Conservation (phyloP, 2,888 invertebrate species). For the Leptinotarsa rubiginosa region DNA sequence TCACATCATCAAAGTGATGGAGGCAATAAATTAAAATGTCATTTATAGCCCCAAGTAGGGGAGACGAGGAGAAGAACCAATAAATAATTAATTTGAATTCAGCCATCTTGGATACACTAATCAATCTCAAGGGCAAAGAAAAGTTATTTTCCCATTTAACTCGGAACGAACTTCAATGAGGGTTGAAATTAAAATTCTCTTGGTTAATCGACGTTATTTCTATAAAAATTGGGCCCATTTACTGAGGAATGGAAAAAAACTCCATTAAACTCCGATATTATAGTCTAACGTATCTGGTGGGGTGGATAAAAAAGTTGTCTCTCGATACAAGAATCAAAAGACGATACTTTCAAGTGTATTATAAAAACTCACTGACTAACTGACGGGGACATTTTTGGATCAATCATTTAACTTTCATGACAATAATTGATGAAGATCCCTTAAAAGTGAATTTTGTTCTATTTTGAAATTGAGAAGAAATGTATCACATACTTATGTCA, state of each 20-base stretch:
- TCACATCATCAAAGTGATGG: conserved; percentile 39
- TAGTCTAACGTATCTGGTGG: background rate
- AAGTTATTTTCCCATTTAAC: conserved; percentile 48
- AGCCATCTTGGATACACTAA: conserved; percentile 59
- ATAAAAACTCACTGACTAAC: no score
- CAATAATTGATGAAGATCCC: no score
- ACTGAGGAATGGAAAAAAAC: conserved; percentile 32
- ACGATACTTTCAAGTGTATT: no score
- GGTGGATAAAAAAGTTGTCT: background rate
- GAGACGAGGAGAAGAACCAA: conserved; percentile 43
- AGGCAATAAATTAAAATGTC: conserved; percentile 41
- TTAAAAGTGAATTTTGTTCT: no score
- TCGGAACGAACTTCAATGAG: conserved; percentile 40
- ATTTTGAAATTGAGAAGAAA: no score
- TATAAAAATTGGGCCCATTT: conserved; percentile 42
- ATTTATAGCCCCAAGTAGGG: conserved; percentile 37
- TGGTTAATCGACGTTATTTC: conserved; percentile 42
- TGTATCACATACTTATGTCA: no score
- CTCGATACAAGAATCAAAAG: no score
- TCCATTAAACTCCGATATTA: conserved; percentile 20
- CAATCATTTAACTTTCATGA: no score
- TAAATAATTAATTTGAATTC: conserved; percentile 60
- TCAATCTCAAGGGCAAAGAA: conserved; percentile 51
- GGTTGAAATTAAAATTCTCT: conserved; percentile 48
- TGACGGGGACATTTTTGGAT: no score